Evolutionary conservation across 2,888 invertebrate species (phyloP).

Genomic region (Liopterus haemorrhoidalis): DNA sequence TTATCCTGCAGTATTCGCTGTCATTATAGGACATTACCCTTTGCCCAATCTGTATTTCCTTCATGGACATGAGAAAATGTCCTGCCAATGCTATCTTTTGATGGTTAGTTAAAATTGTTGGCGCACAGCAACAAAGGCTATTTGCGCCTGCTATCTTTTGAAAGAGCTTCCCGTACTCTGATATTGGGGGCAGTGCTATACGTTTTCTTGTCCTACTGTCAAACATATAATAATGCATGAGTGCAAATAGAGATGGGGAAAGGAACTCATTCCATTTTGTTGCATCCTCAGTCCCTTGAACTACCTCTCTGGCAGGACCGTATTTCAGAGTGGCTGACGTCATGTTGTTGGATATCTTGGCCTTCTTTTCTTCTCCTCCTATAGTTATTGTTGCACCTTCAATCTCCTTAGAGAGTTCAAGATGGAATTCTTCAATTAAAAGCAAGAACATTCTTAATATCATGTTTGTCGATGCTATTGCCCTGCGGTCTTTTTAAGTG

Average conservation of each 20-base stretch:
- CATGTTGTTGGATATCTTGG: constrained; percentile 29
- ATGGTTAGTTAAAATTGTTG: too few species aligned
- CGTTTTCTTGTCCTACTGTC: too few species aligned
- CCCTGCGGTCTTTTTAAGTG: constrained; percentile 30
- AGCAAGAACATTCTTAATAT: constrained; percentile 30
- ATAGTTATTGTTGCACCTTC: constrained; percentile 33
- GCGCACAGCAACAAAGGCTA: too few species aligned
- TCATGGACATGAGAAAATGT: too few species aligned
- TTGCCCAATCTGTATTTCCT: too few species aligned
- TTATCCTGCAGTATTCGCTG: too few species aligned
- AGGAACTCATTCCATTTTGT: constrained; percentile 38
- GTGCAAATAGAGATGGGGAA: constrained; percentile 28
- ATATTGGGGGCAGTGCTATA: too few species aligned
- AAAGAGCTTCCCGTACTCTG: too few species aligned
- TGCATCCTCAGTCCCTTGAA: constrained; percentile 37
- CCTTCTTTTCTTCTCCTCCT: constrained; percentile 35
- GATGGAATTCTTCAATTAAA: constrained; percentile 32
- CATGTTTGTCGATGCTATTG: constrained; percentile 31
- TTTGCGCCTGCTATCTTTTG: too few species aligned
- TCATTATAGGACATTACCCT: too few species aligned
- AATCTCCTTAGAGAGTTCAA: constrained; percentile 24
- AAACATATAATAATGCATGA: constrained; percentile 32
- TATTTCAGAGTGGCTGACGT: constrained; percentile 6
- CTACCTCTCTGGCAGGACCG: not conserved
- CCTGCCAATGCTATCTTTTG: too few species aligned